Evolutionary conservation across 2,888 invertebrate species (phyloP).

Genomic region (Hydrotaea diabolus): DNA sequence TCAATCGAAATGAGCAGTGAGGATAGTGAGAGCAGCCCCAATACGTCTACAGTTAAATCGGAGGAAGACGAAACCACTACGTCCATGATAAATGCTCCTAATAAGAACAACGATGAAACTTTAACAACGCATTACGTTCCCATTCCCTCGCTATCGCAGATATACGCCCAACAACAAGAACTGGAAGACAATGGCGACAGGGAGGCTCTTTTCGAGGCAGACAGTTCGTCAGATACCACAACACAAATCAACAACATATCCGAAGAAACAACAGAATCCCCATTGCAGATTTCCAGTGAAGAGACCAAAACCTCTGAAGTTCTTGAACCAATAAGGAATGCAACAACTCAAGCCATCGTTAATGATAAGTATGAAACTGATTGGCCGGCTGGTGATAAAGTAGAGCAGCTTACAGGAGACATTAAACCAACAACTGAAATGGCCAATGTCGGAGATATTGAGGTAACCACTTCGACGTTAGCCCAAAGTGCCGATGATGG

Average conservation of each 20-base stretch:
- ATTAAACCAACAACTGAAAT: conserved; percentile 3
- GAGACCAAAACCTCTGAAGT: not conserved
- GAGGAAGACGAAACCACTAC: not conserved
- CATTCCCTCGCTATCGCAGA: conserved; percentile 71
- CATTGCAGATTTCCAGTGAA: not conserved
- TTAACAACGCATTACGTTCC: conserved; percentile 70
- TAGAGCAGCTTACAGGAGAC: conserved; percentile 18
- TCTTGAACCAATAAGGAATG: not conserved
- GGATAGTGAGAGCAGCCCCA: conserved; percentile 14
- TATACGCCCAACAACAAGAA: conserved; percentile 73
- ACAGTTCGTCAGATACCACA: conserved; percentile 40
- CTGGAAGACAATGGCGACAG: conserved; percentile 70
- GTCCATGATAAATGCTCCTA: not conserved
- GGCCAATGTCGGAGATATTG: not conserved
- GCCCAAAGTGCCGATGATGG: conserved; percentile 31
- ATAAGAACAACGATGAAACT: conserved; percentile 56
- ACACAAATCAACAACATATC: conserved; percentile 13
- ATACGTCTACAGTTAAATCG: not conserved
- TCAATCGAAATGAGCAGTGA: conserved; percentile 66
- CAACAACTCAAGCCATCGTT: not conserved
- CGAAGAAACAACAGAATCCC: not conserved
- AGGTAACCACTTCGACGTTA: not conserved
- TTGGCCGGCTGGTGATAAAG: not conserved
- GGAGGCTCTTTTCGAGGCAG: conserved; percentile 69
- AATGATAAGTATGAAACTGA: not conserved